Percentiles rank a stretch among this genome's conserved stretches.
Evolutionary conservation across 2,113 vertebrate species (phyloP).

Genomic region (Tauraco erythrolophus): DNA sequence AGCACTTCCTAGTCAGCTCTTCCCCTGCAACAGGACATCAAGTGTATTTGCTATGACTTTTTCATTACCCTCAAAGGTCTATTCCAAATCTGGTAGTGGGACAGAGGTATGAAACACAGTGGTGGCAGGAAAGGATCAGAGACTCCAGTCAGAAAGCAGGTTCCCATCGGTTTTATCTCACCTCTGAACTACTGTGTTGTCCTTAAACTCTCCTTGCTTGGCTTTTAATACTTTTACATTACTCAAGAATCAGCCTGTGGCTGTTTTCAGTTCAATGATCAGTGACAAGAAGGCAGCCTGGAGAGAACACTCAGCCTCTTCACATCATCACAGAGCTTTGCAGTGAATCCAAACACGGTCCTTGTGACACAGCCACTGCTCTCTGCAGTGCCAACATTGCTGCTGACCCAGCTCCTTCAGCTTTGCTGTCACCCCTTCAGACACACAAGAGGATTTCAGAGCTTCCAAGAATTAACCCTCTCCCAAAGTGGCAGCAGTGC

Average conservation of each 20-base stretch:
- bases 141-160: neutral
- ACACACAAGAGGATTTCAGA: neutral
- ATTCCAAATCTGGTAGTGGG: neutral
- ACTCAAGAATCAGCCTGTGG: neutral
- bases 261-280: neutral
- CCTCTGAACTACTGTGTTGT: neutral
- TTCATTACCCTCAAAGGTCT: neutral
- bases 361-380: neutral
- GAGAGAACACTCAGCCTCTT: neutral
- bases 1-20: neutral
- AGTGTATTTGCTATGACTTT: neutral
- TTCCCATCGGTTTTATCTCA: neutral
- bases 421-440: neutral
- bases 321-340: accelerated
- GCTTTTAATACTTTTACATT: neutral
- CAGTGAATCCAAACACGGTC: neutral
- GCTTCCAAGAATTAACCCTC: neutral
- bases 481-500: neutral
- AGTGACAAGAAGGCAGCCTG: neutral
- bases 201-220: neutral
- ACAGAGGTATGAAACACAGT: neutral
- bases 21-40: neutral
- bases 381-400: neutral
- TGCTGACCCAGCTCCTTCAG: neutral
- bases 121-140: neutral